A percentile compares a stretch with the other conserved stretches of the same genome.
These are phyloP conservation scores for Pseudochromis fuscus DNA, from an alignment of 2,797 vertebrate species.

Conservation along the genomic window DNA sequence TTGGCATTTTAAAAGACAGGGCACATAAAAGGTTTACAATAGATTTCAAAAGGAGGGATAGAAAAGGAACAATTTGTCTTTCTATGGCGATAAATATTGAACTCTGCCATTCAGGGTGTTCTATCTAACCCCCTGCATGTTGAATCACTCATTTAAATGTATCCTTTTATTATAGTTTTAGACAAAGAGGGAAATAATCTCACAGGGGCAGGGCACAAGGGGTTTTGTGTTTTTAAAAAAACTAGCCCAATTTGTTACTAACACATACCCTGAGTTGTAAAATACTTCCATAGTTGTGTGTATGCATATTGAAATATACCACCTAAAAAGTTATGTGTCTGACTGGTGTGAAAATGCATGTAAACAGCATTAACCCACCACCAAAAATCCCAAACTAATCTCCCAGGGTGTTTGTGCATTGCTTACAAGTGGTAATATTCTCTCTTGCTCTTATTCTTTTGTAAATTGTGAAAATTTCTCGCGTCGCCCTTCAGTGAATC, in stretches of 20 bases:
- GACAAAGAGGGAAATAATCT: neutral
- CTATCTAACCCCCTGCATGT: neutral
- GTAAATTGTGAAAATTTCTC: slow-evolving; percentile 13
- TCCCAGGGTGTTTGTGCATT: neutral
- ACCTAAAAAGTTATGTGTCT: neutral
- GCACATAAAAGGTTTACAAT: neutral
- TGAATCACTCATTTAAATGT: slow-evolving; percentile 14
- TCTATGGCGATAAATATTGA: slow-evolving; percentile 24
- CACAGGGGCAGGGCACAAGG: neutral
- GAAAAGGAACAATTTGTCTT: neutral
- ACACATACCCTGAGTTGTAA: neutral
- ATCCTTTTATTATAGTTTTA: neutral
- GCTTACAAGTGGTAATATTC: neutral
- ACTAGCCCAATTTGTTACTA: neutral
- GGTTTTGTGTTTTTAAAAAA: too few species aligned
- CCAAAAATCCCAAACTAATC: neutral
- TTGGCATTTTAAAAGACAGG: neutral
- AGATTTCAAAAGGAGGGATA: neutral
- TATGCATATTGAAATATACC: neutral
- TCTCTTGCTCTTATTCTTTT: neutral
- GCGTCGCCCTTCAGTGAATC: slow-evolving; percentile 11
- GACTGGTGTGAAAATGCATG: neutral
- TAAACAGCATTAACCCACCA: neutral
- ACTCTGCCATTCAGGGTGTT: slow-evolving; percentile 10
- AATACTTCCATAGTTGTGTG: neutral